Base-by-base conservation (phyloP, 2,888 invertebrate genomes). In the Cremastinae sp. region DNA sequence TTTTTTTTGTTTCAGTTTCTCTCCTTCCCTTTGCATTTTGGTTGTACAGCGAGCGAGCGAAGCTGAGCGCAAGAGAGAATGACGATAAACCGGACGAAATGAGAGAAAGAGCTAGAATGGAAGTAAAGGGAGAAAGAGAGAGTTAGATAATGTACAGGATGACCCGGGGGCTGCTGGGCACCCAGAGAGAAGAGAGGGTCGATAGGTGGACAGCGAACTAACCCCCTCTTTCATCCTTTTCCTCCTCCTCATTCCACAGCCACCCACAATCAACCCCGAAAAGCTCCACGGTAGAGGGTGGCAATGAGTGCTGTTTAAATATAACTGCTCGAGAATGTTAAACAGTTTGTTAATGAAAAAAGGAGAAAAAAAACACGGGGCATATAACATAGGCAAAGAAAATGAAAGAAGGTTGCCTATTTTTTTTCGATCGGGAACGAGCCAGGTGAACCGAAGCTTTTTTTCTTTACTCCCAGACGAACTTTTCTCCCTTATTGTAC, bases 281-380 rank as follows among this genome's bases (percentile, higher is more conserved):
- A 69, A 51, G 64, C 64, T 62, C 72, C 56, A 61, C 66, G 56
- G 41, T 64, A 43, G 64, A 69, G 79, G 79, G 79, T 78, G 79
- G 78, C 79, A 82, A 81, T 82, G 80, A 78, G 78, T 82, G 81
- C 82, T 86, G 83, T 85, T 86, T 84, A 87, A 86, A 87, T 85
- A 73, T 73, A 87, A 86, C 84, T 81, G 74, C 78, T 81, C 80
- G 80, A 82, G 81, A 84, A 85, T 84, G 83, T 85, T 85, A 82
- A 85, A 84, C 84, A 87, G 81, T 84, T 81, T 74, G 45, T 18
- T 58, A 58, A 65, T 54, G 28, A 64, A 45, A 62, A 74, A 68
- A 56, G 16, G 45, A 64, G 16, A 14, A 5, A 69, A 28, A 14
- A 38, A 28, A 20, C 34, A 65, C 47, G 16, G 12, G 22, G 34